Conservation (phyloP, 2,888 invertebrate genomes). For the Dasysyrphus albostriatus region DNA sequence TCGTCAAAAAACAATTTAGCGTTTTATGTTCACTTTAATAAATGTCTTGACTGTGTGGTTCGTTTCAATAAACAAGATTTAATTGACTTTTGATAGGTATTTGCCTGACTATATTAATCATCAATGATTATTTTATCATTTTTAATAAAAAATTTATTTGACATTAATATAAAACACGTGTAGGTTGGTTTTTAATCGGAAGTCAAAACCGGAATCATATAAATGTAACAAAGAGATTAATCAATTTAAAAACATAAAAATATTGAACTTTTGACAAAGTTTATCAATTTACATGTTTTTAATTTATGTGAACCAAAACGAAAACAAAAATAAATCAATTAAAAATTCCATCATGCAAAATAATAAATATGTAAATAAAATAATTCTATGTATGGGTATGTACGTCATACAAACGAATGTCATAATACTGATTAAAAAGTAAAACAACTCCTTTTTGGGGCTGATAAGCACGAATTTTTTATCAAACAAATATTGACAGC, state of each 20-base stretch:
- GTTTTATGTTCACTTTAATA: too few species aligned
- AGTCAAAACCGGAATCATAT: neutral
- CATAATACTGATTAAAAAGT: neutral
- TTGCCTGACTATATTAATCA: neutral
- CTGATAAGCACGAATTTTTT: neutral
- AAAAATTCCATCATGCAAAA: slow-evolving; percentile 7
- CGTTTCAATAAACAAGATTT: neutral
- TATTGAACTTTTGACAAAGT: too few species aligned
- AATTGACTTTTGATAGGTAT: neutral
- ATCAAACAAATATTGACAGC: neutral
- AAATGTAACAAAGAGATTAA: neutral
- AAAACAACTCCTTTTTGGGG: neutral
- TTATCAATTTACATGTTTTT: too few species aligned
- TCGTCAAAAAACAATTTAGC: too few species aligned
- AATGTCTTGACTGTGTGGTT: neutral
- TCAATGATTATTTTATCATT: neutral
- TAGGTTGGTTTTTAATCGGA: neutral
- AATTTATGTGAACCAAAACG: neutral
- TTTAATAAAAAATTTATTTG: neutral
- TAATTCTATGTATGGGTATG: neutral
- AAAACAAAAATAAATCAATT: neutral
- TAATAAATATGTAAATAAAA: neutral
- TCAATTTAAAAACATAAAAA: too few species aligned
- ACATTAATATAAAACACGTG: neutral
- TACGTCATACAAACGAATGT: neutral